Conservation (phyloP, 1,140 invertebrate species). For the Lasioglossum baleicum region DNA sequence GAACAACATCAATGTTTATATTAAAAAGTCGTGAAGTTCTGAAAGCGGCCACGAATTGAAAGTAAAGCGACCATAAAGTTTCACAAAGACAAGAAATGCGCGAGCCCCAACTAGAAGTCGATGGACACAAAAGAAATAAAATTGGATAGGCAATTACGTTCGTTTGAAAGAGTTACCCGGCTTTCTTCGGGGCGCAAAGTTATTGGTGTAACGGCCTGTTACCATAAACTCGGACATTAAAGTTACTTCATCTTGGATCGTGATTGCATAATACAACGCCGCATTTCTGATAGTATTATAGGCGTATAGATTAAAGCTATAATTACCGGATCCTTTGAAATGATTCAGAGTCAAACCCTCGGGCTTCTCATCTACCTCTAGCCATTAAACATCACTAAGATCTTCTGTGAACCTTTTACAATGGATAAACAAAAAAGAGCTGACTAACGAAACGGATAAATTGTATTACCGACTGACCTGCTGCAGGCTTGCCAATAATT, state of each 20-base stretch:
- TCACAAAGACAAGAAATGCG: neutral
- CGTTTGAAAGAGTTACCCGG: neutral
- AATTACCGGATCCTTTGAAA: neutral
- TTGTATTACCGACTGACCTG: neutral
- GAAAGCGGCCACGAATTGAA: neutral
- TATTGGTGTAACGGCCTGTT: neutral
- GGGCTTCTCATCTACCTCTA: neutral
- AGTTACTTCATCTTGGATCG: constrained; percentile 1
- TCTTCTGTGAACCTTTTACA: neutral
- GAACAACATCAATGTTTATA: too few relatives aligned
- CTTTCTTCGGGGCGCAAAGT: neutral
- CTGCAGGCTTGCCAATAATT: neutral
- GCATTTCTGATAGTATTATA: neutral
- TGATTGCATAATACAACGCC: neutral
- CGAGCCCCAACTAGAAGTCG: neutral
- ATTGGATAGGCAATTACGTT: neutral
- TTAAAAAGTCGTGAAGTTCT: too few relatives aligned
- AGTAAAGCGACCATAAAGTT: neutral
- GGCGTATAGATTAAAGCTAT: neutral
- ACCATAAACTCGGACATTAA: neutral
- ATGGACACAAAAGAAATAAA: neutral
- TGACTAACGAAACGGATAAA: neutral
- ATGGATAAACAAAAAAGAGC: neutral
- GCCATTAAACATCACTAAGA: neutral
- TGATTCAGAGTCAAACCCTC: neutral